Base-by-base conservation (phyloP, 2,888 invertebrate genomes). In the Cheilosia scutellata region DNA sequence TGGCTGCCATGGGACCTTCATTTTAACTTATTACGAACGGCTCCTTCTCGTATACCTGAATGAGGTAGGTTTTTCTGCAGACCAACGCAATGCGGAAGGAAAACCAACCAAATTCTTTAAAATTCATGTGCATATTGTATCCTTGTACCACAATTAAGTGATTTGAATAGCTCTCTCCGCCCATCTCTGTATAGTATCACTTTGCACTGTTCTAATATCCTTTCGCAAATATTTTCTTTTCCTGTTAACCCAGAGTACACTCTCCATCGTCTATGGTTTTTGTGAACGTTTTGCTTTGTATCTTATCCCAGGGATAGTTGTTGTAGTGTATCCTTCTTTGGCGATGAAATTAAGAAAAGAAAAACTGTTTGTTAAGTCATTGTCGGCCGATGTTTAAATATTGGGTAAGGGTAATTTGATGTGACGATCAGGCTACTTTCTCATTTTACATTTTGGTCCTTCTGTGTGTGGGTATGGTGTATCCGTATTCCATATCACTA, bases 181-280 rank as follows among this genome's bases (percentile, higher is more conserved):
- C 37, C 37, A 11, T 37, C 37, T 37, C 37, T 9, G 37, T 9
- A 11, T 3, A 37, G 2, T 4, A 37, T 37, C 9, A 37, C 33
- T 37, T 74, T 40, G 7, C 27, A 4, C 27, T 53, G 20, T 16
- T 53, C 44, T 66, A 70, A 71, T 76, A 65, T 57, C 51, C 42
- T 7, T 76, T 44, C 0, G 58, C 51, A 82, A 76, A 76, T 76
- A 82, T 76, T 82, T 51, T 5, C 75, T 65, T n/a, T 49, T 63
- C 37, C 37, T 11, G 37, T 37, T 37, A 37, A 37, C 11, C 37
- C 37, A 37, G 37, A 9, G 37, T 11, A 33, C 9, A 33, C 33
- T 33, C 9, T 37, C 37, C 37, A 37, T 37, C 11, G 37, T 47
- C 27, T 49, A 9, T 29, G 53, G 40, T 27, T 37, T 66, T 44